Percentiles rank a stretch among this genome's conserved stretches.
These are phyloP conservation scores for Chaetodon trifasciatus DNA, from an alignment of 2,797 vertebrate species.

Conservation along the genomic window DNA sequence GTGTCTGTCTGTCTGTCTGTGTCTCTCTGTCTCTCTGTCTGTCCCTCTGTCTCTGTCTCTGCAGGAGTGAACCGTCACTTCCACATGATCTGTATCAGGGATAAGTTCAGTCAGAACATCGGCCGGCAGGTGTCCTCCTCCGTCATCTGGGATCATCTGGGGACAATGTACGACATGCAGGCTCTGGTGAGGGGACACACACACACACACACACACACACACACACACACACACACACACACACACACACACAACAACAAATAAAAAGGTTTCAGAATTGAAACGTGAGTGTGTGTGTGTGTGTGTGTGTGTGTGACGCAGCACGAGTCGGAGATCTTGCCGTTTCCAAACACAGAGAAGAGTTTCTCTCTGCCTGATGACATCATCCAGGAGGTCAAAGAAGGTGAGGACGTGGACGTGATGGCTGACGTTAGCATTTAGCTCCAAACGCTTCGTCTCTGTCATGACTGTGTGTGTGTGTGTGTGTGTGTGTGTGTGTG, in stretches of 20 bases:
- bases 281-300: slow-evolving; percentile 40
- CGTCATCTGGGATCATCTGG: slow-evolving; percentile 96
- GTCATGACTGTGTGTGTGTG: slow-evolving; percentile 7
- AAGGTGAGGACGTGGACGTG: slow-evolving; percentile 85
- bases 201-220: slow-evolving; percentile 24
- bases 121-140: slow-evolving; percentile 95
- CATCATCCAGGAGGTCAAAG: slow-evolving; percentile 97
- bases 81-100: slow-evolving; percentile 98
- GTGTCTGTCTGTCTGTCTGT: no score
- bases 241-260: slow-evolving; percentile 29
- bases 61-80: slow-evolving; percentile 97
- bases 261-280: no score
- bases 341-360: slow-evolving; percentile 96
- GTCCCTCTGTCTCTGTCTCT: slow-evolving; percentile 38
- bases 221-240: slow-evolving; percentile 27
- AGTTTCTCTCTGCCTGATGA: slow-evolving; percentile 96
- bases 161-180: slow-evolving; percentile 98
- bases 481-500: slow-evolving; percentile 15
- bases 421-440: no score
- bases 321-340: slow-evolving; percentile 98
- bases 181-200: slow-evolving; percentile 82
- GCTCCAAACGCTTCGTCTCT: no score
- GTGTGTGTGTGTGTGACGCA: slow-evolving; percentile 70
- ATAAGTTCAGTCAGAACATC: slow-evolving; percentile 99
- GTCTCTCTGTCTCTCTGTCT: slow-evolving; percentile 1